Evolutionary conservation across 2,888 invertebrate species (phyloP), one percentile per base, ranked within the genome.

Genomic region (Spicauda simplicius): DNA sequence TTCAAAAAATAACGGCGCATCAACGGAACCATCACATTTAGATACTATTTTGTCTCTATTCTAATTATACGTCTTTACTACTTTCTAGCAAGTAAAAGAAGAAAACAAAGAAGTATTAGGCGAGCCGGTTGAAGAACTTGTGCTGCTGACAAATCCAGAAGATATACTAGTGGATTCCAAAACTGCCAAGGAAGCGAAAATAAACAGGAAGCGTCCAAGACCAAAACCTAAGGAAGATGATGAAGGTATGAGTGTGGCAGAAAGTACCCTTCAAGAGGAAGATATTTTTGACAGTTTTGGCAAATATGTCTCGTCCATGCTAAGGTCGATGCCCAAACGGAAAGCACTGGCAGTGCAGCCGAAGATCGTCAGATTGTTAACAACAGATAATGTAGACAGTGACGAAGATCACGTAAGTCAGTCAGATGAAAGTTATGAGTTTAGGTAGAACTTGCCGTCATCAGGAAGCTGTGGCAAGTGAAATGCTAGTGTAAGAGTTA

Each of bases 261-360:
- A 12, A 48, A 16, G 7, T 48, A 2, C 16, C 4, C 1, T 6
- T 14, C 41, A 12, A 16, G 16, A 45, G 12, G 79, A 79, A 2
- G 84, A 83, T 45, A 73, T 73, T 7, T 80, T 73, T 20, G 85
- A 82, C n/a, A 75, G 68, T 1, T 86, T 86, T 45, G 86, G 84
- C 8, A 81, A 74, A 55, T 84, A 86, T 7, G 75, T 87, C 3
- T 81, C 85, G 0, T 77, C 81, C 1, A 64, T 86, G 62, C 52
- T 87, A 45, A 75, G 81, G 56, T 72, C 54, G 4, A 68, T 87
- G 70, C 82, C 86, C 0, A 67, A 69, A 0, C 67, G 76, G 19
- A 74, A 74, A 14, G 84, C 86, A 0, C 45, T 82, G 63, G 67
- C 69, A 18, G 59, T 87, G 33, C 84, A 87, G 71, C 81, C 86